These are phyloP conservation scores for Drosophila ironensis DNA, from an alignment of 1,140 invertebrate genomes.

Conservation along the genomic window DNA sequence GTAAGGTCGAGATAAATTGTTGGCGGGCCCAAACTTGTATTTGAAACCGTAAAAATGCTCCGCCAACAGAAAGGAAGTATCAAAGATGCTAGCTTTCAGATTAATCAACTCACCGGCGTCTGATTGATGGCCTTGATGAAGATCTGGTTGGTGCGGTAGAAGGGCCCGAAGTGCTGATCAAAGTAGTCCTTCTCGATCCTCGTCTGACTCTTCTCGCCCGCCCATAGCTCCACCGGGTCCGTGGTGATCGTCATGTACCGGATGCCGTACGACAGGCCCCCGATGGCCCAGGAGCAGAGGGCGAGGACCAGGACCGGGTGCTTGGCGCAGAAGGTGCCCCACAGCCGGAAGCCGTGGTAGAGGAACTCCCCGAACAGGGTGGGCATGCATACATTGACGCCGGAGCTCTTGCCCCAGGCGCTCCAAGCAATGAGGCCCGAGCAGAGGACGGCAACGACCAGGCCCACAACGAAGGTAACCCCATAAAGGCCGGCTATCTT, in stretches of 20 bases:
- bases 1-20: no score
- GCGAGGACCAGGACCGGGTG: slow-evolving; percentile 85
- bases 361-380: slow-evolving; percentile 77
- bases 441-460: slow-evolving; percentile 65
- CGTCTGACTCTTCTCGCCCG: slow-evolving; percentile 88
- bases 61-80: no score
- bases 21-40: no score
- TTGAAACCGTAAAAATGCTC: no score
- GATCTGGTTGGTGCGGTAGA: slow-evolving; percentile 94
- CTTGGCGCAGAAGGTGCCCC: slow-evolving; percentile 85
- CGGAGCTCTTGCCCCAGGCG: neutral
- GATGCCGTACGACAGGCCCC: slow-evolving; percentile 86
- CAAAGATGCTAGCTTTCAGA: no score
- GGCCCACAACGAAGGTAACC: slow-evolving; percentile 76
- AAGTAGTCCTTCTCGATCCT: slow-evolving; percentile 92
- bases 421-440: slow-evolving; percentile 43
- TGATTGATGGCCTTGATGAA: slow-evolving; percentile 83
- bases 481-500: slow-evolving; percentile 73
- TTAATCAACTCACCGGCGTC: slow-evolving; percentile 55
- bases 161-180: slow-evolving; percentile 92
- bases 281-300: slow-evolving; percentile 84
- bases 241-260: slow-evolving; percentile 87
- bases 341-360: slow-evolving; percentile 83
- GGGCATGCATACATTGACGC: slow-evolving; percentile 44
- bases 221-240: slow-evolving; percentile 95